Evolutionary conservation across 2,888 invertebrate species (phyloP), one percentile per base, ranked within the genome.

Genomic region (Cremastinae sp.): DNA sequence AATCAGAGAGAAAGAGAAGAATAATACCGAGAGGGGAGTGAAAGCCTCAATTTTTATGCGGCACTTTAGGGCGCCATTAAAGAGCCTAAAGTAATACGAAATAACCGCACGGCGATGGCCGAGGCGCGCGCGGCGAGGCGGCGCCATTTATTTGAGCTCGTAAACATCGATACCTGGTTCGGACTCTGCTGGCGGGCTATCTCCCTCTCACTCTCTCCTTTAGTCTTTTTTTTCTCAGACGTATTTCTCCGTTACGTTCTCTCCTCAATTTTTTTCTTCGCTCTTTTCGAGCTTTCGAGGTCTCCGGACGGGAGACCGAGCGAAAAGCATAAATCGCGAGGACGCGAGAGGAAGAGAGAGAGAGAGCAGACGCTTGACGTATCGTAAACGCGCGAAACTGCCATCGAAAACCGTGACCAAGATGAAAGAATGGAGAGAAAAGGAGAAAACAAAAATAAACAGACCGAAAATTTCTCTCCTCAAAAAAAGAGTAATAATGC

Each of bases 71-170:
- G 80, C 79, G 80, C 85, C 83, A 84, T 88, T 88, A 88, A 85
- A 83, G 79, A 75, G 79, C 77, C 81, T 71, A 87, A 88, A 87
- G 87, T 87, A 87, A 88, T 87, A 85, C 81, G 83, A 84, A 86
- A 85, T 83, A 85, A 85, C 84, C 85, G 82, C 85, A 84, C 80
- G 78, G 79, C 80, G 78, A 78, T 77, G 77, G 56, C 78, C 76
- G 80, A 68, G 80, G 58, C 54, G 22, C 49, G 18, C 34, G 20
- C 69, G 64, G 34, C 53, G 65, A 64, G 74, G 77, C 83, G 81
- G 80, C 83, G 84, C 82, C 86, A 81, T 87, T 87, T 84, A 84
- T 85, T 86, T 81, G 85, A 84, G 84, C 87, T 88, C 87, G 86
- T 88, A 87, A 88, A 88, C 86, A 88, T 87, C 86, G 87, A 85